Conservation (phyloP, 2,113 vertebrate species). For the Montifringilla adamsi region DNA sequence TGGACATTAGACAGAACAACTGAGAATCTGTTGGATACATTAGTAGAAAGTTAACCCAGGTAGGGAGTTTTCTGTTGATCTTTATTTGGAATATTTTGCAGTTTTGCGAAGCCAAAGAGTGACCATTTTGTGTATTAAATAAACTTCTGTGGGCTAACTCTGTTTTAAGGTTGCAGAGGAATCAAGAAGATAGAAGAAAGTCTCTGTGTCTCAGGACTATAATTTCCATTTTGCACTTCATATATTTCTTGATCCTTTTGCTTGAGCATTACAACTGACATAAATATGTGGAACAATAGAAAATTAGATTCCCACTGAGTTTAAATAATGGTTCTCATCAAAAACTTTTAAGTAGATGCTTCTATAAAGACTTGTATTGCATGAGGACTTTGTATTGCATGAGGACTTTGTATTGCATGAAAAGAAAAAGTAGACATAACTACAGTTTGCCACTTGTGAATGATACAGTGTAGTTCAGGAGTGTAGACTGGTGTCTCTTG, state of each 20-base stretch:
- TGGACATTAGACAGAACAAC: neutral
- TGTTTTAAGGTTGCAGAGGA: neutral
- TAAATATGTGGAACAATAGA: neutral
- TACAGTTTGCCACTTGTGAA: neutral
- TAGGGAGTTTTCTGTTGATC: neutral
- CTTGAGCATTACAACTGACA: neutral
- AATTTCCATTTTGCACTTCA: neutral
- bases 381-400: neutral
- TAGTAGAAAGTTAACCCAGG: neutral
- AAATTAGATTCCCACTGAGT: neutral
- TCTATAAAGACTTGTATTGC: neutral
- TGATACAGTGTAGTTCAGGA: neutral
- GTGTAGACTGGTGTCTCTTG: neutral
- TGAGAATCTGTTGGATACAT: neutral
- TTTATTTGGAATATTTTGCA: neutral
- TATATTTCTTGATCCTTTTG: neutral
- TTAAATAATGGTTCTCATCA: neutral
- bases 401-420: neutral
- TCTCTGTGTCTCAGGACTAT: neutral
- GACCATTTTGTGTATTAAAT: neutral
- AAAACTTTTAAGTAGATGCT: neutral
- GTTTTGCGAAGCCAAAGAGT: constrained; percentile 12
- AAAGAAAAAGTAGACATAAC: neutral
- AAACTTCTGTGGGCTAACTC: neutral
- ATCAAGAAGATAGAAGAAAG: neutral